Base-by-base conservation (phyloP, 1,140 invertebrate genomes). In the Chelonus insularis region DNA sequence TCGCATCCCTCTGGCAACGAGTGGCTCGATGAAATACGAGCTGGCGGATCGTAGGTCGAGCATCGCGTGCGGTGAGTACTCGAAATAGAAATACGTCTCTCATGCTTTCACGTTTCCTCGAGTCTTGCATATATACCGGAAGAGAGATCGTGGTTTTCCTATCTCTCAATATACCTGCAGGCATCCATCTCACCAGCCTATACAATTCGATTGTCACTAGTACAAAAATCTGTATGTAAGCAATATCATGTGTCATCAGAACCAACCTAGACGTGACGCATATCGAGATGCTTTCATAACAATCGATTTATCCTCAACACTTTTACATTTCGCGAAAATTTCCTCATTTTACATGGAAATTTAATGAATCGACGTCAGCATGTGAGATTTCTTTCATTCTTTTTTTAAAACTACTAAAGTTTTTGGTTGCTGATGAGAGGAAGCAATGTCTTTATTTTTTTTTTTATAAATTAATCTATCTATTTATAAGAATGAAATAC, bases 21-120 rank as follows among this genome's bases (percentile, higher is more conserved):
- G 47, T 25, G 18, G 12, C 47, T 50, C 43, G 47, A 50, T 50
- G 47, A 50, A 50, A 50, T 50, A 50, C 47, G 47, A 50, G 47
- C 23, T 18, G 23, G 47, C 23, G 47, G 18, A 50, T 50, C 47
- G 41, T 25, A 29, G 23, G 47, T 50, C 18, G 47, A 50, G 47
- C 47, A 50, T 50, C 47, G 47, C 21, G 21, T 50, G 47, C 18
- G 20, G 20, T 3, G 43, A 8, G 43, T 21, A 45, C 43, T 25
- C 5, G 21, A 50, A 50, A 50, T 50, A 50, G 47, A 50, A 50
- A 50, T 50, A 18, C 47, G 47, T 29, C 47, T 50, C 47, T 50
- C 47, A 50, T 50, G 47, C 47, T 50, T 12, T 23, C 47, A 50
- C 21, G 23, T 29, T 25, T 50, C 23, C 18, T 50, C 47, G 14